Percentiles rank a stretch among this genome's conserved stretches.
Conservation (phyloP, 2,113 vertebrate species). For the Notiomystis cincta region DNA sequence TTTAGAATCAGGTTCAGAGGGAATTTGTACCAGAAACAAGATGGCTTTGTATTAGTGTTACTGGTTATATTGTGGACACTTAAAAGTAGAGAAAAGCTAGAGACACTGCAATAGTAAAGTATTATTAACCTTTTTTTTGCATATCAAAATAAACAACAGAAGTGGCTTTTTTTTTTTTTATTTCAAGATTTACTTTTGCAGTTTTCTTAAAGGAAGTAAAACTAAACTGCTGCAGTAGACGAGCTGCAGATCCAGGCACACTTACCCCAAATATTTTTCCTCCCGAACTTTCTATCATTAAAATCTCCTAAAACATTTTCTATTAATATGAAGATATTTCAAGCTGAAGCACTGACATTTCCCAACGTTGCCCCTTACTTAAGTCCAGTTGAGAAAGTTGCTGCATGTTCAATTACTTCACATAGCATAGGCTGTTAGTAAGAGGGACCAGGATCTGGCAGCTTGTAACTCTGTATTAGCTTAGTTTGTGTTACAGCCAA, state of each 20-base stretch:
- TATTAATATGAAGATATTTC: not conserved
- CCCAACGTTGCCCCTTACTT: not conserved
- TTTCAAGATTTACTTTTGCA: not conserved
- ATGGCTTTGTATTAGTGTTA: not conserved
- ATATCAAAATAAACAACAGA: not conserved
- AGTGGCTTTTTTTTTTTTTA: not conserved
- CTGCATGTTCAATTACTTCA: constrained; percentile 25
- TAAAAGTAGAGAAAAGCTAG: not conserved
- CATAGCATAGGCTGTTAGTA: constrained; percentile 1
- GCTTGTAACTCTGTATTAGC: constrained; percentile 63
- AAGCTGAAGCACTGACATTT: not conserved
- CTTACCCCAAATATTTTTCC: not conserved
- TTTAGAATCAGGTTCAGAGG: not conserved
- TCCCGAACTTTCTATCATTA: not conserved
- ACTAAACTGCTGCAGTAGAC: not conserved
- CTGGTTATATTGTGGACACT: not conserved
- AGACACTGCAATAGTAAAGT: not conserved
- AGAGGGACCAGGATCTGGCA: constrained; percentile 51
- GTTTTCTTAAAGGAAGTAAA: not conserved
- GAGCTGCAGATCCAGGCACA: not conserved
- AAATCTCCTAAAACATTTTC: not conserved
- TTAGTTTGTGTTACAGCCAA: constrained; percentile 60
- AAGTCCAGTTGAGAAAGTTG: not conserved
- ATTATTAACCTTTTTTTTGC: not conserved
- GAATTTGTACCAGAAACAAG: not conserved